Percentiles rank a stretch among this genome's conserved stretches.
Conservation (phyloP, 2,797 vertebrate species). For the Coranthus polyacanthus region DNA sequence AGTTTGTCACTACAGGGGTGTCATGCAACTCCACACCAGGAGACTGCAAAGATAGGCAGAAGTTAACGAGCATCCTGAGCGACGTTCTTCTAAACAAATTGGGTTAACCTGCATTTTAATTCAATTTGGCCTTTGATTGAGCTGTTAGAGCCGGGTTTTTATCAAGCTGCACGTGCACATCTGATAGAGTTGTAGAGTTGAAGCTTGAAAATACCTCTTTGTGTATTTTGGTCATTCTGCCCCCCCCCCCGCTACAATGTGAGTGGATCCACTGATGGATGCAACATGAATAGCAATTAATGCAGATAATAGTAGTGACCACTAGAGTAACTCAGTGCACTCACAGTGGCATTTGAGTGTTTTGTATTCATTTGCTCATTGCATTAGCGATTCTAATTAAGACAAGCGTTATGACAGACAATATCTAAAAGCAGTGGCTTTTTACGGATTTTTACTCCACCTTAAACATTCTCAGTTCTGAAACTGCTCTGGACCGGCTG, state of each 20-base stretch:
- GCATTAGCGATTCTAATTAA: conserved; percentile 49
- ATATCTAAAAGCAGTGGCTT: conserved; percentile 47
- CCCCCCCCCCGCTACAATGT: too few species aligned
- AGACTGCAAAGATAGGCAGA: conserved; percentile 27
- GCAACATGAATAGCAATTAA: conserved; percentile 42
- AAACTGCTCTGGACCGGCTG: conserved; percentile 28
- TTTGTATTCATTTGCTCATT: conserved; percentile 22
- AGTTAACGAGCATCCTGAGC: conserved; percentile 66
- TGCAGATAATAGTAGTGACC: conserved; percentile 23
- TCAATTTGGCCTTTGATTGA: conserved; percentile 61
- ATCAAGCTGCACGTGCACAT: conserved; percentile 6
- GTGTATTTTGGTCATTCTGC: conserved; percentile 29
- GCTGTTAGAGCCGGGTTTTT: conserved; percentile 24
- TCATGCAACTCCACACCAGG: conserved; percentile 36
- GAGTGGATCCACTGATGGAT: conserved; percentile 28
- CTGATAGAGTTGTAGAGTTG: not conserved
- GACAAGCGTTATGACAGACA: conserved; percentile 14
- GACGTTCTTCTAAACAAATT: conserved; percentile 61
- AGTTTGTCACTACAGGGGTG: conserved; percentile 20
- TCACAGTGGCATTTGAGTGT: conserved; percentile 33
- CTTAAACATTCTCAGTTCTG: conserved; percentile 19
- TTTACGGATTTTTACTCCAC: conserved; percentile 37
- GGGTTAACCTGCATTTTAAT: conserved; percentile 70
- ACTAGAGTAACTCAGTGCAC: conserved; percentile 22
- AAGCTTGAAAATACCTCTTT: conserved; percentile 20